phyloP scores from a whole-genome alignment of 2,888 invertebrate species.

The Ischnura elegans region DNA sequence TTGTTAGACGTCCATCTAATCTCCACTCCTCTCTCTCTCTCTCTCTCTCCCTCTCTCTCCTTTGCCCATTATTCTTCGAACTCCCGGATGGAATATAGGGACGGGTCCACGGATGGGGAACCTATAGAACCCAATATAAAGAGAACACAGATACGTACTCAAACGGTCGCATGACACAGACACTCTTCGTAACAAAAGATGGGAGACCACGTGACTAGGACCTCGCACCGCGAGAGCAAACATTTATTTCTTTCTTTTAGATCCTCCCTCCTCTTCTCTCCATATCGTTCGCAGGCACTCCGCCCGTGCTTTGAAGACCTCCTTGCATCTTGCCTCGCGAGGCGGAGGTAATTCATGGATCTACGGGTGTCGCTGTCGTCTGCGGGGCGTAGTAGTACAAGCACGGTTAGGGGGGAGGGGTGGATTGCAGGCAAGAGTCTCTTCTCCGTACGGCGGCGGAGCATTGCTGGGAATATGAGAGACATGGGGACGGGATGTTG shows the following conservation, averaged over 20 bases:
- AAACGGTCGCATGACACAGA: background rate
- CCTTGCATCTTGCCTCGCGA: conserved; percentile 23
- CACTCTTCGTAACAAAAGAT: background rate
- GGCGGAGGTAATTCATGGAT: conserved; percentile 49
- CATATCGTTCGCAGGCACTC: too few species aligned
- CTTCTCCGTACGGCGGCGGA: background rate
- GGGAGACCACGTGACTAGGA: background rate
- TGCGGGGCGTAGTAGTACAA: conserved; percentile 38
- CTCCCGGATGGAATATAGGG: background rate
- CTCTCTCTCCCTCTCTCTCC: conserved; percentile 4
- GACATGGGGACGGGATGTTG: background rate
- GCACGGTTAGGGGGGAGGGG: background rate
- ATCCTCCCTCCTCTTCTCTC: background rate
- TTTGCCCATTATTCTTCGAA: background rate
- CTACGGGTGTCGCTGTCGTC: conserved; percentile 56
- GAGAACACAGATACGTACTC: conserved; percentile 8
- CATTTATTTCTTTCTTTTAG: conserved; percentile 8
- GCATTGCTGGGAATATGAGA: background rate
- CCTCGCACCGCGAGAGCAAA: conserved; percentile 5
- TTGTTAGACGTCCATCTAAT: conserved; percentile 38
- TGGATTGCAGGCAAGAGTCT: background rate
- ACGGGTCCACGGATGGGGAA: background rate
- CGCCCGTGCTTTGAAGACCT: background rate
- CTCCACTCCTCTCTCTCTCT: background rate
- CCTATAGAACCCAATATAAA: conserved; percentile 16